Evolutionary conservation across 2,888 invertebrate species (phyloP), one percentile per base, ranked within the genome.

Genomic region (Argyresthia albistria): DNA sequence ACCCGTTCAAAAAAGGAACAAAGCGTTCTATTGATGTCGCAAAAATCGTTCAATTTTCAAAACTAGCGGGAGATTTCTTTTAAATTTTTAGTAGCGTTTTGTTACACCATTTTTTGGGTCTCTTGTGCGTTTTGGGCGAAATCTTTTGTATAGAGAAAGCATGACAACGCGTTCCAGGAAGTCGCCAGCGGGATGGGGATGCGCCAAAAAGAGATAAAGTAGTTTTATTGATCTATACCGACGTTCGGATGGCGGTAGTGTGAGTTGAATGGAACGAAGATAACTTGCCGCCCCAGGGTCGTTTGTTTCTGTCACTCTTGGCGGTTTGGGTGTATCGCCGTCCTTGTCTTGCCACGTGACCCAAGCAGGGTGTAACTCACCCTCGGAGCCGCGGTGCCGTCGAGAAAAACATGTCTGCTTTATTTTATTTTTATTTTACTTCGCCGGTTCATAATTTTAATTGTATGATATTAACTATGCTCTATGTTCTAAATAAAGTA

Each of bases 141-240:
- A 2, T 45, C 2, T 45, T 39, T 43, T 50, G 49, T 14, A 37
- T 8, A 25, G 45, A 53, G 39, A 53, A 45, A 35, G 45, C 35
- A 69, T 63, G 60, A 66, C 70, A 80, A 77, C 76, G 79, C 78
- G 70, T 82, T 82, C 77, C 76, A 80, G 81, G 83, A 86, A 86
- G 80, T 79, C 75, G 73, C 68, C 76, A 76, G 76, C 79, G 79
- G 79, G 77, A 81, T 79, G 80, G 82, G 88, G 83, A 88, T 86
- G 87, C 88, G 88, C 88, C 88, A 88, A 88, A 88, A 88, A 88
- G 88, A 88, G 87, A 88, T 88, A 88, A 88, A 88, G 88, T 88
- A 88, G 88, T 88, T 88, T 88, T 88, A 88, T 88, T 88, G 88
- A 88, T 88, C 88, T 87, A 87, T 81, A 86, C 86, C 84, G 86